Conservation (phyloP, 1,140 invertebrate species). For the Prorops nasuta region DNA sequence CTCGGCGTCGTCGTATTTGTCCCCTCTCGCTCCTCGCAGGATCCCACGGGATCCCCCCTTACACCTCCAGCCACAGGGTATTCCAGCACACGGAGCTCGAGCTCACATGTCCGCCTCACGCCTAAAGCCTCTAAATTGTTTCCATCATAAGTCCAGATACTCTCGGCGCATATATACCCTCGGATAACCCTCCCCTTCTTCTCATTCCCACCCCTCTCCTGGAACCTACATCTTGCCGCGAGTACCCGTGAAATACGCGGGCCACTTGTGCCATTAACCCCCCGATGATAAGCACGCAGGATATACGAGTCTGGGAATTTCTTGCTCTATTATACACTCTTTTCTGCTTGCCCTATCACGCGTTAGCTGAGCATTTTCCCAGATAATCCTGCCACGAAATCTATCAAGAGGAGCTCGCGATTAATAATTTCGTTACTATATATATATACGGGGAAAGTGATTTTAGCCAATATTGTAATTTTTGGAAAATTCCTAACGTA, state of each 20-base stretch:
- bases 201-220: background rate
- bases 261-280: conserved; percentile 42
- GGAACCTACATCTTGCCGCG: background rate
- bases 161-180: conserved; percentile 50
- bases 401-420: no score
- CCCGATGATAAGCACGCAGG: conserved; percentile 30
- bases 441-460: no score
- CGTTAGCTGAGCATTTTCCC: no score
- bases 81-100: conserved; percentile 20
- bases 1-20: conserved; percentile 30
- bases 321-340: no score
- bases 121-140: conserved; percentile 57
- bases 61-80: conserved; percentile 17
- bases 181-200: conserved; percentile 45
- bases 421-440: no score
- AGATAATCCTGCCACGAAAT: no score
- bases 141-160: conserved; percentile 58
- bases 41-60: conserved; percentile 22
- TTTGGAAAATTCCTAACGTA: no score
- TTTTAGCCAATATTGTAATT: no score
- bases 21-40: conserved; percentile 22
- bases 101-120: conserved; percentile 33
- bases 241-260: conserved; percentile 34
- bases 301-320: background rate
- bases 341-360: no score